Conservation (phyloP, 2,888 invertebrate genomes). For the Cheilosia grossa region DNA sequence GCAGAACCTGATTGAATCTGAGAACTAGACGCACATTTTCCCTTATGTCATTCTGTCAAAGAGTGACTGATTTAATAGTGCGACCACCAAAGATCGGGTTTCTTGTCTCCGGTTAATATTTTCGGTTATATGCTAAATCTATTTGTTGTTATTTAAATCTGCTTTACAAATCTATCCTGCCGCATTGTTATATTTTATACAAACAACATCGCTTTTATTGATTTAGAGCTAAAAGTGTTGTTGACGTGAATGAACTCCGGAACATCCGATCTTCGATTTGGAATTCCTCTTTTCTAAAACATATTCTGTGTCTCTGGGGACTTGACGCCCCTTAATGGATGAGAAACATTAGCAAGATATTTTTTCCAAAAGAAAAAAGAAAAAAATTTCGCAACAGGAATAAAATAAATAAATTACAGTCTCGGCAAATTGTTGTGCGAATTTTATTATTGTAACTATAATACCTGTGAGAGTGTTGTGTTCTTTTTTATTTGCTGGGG, state of each 20-base stretch:
- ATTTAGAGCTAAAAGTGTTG: constrained; percentile 1
- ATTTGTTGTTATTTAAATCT: constrained; percentile 21
- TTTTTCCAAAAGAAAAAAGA: not conserved
- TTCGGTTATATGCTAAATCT: constrained; percentile 14
- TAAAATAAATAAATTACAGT: constrained; percentile 23
- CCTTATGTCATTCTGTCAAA: not conserved
- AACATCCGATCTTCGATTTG: not conserved
- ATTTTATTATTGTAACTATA: constrained; percentile 2
- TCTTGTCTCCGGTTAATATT: not conserved
- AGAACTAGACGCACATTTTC: too few relatives aligned
- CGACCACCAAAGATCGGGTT: too few relatives aligned
- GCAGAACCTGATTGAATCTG: too few relatives aligned
- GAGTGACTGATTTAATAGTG: not conserved
- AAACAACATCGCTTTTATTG: not conserved
- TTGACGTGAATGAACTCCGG: constrained; percentile 12
- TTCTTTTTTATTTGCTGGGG: too few relatives aligned
- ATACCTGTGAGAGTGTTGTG: constrained; percentile 7
- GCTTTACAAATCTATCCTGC: not conserved
- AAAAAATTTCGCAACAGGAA: constrained; percentile 16
- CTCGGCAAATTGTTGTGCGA: constrained; percentile 2
- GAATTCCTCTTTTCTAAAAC: constrained; percentile 8
- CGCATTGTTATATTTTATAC: not conserved
- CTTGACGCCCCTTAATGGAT: constrained; percentile 23
- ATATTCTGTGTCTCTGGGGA: not conserved
- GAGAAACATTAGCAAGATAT: constrained; percentile 20